Conservation (phyloP, 2,113 vertebrate genomes). For the Lates calcarifer region DNA sequence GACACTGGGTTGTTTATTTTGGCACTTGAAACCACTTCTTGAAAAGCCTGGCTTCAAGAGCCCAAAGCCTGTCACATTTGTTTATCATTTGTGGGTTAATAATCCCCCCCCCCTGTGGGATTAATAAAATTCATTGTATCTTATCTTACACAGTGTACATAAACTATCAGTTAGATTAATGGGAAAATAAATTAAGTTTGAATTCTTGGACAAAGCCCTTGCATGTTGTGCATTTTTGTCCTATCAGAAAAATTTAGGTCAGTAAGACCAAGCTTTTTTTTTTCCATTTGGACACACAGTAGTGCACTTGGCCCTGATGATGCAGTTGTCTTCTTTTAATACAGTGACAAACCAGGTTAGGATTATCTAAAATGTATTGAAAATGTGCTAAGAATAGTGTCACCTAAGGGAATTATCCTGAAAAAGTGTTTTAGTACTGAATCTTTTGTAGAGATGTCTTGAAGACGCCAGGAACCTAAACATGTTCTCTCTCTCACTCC, state of each 20-base stretch:
- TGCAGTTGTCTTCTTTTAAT: not conserved
- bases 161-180: not conserved
- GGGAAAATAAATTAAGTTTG: not conserved
- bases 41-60: not conserved
- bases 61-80: not conserved
- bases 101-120: no score
- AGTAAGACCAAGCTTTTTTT: not conserved
- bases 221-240: constrained; percentile 20
- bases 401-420: no score
- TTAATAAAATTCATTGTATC: no score
- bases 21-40: not conserved
- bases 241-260: not conserved
- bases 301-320: not conserved
- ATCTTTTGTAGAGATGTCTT: constrained; percentile 6
- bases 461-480: not conserved
- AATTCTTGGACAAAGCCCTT: constrained; percentile 4
- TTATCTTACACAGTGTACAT: not conserved
- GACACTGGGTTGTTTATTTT: not conserved
- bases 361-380: not conserved
- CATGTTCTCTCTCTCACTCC: not conserved
- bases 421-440: not conserved
- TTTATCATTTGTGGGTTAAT: not conserved
- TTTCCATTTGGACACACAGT: not conserved
- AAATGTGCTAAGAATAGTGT: not conserved
- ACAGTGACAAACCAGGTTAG: not conserved